Evolutionary conservation across 2,888 invertebrate species (phyloP), one percentile per base, ranked within the genome.

Genomic region (Agriotes lineatus): DNA sequence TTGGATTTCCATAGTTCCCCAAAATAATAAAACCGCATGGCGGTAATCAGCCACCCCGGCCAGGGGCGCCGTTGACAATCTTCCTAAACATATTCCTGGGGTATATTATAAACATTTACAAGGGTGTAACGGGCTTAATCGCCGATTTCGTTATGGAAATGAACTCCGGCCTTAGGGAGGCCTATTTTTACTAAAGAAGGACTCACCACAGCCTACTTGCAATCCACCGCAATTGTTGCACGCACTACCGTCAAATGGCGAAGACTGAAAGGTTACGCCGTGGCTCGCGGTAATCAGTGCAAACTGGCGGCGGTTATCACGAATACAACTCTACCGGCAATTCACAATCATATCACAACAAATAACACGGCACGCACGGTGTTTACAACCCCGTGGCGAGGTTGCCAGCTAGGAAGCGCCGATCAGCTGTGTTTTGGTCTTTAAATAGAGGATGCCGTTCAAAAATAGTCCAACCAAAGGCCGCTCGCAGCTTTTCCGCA

Each of bases 381-480:
- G 20, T 37, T 57, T 57, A 39, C 10, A 6, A 39, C 39, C 57
- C 57, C 39, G 37, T 18, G 16, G 56, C 56, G n/a, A 10, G 35
- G 14, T 35, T 20, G 57, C 22, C n/a, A 56, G 5, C 18, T 19
- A 1, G 14, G 20, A 39, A 37, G 6, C 18, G 39, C 12, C 10
- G 22, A 20, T 39, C 57, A 39, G 57, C 57, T 57, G 57, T 57
- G 57, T 39, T 57, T 57, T 56, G 56, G 18, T 56, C 52, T 52
- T 52, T 52, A 52, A 52, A 52, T 52, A 52, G 52, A 52, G 33
- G 16, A 22, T 33, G 33, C n/a, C 33, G 33, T 30, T 52, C 25
- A 33, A 52, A 52, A 52, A 52, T 52, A 52, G 52, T 52, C 33
- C 9, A 52, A 16, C 10, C 39, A 56, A 56, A 56, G 39, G 56